Conservation (phyloP, 2,797 vertebrate species). For the Brachyalestes nurse region DNA sequence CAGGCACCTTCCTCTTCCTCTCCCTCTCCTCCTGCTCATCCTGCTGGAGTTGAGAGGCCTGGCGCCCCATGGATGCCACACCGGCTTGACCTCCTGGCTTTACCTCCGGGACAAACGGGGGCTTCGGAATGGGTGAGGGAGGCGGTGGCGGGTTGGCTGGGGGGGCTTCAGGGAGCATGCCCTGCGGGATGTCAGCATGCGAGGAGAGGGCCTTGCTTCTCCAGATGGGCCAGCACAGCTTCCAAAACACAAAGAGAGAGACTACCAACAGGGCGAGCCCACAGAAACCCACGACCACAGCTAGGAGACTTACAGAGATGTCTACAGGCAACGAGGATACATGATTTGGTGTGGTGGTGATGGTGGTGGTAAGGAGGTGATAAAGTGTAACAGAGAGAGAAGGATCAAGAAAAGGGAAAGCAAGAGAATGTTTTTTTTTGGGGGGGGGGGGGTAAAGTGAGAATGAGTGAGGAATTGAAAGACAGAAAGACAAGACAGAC, state of each 20-base stretch:
- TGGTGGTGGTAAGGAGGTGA: not conserved
- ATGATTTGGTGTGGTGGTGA: conserved; percentile 18
- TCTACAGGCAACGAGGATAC: conserved; percentile 80
- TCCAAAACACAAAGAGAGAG: conserved; percentile 99
- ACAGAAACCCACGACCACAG: conserved; percentile 97
- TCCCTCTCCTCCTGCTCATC: conserved; percentile 81
- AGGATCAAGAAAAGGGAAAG: not conserved
- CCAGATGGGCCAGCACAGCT: conserved; percentile 98
- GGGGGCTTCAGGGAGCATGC: conserved; percentile 78
- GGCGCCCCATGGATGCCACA: not conserved
- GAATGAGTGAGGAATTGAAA: conserved; percentile 61
- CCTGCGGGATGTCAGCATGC: conserved; percentile 77
- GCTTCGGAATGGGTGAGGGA: conserved; percentile 18
- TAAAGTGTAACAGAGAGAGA: not conserved
- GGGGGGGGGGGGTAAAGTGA: conserved; percentile 33
- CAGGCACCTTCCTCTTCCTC: conserved; percentile 82
- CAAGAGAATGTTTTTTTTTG: too few species aligned
- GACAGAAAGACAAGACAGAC: conserved; percentile 49
- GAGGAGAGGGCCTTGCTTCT: conserved; percentile 88
- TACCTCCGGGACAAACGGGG: conserved; percentile 36
- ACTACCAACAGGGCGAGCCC: conserved; percentile 96
- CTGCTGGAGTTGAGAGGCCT: conserved; percentile 39
- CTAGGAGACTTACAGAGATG: conserved; percentile 95
- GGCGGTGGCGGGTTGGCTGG: conserved; percentile 49
- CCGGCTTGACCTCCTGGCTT: conserved; percentile 45